A percentile compares a stretch with the other conserved stretches of the same genome.
Evolutionary conservation across 2,888 invertebrate genomes (phyloP).

Genomic region (Callinectes sapidus): DNA sequence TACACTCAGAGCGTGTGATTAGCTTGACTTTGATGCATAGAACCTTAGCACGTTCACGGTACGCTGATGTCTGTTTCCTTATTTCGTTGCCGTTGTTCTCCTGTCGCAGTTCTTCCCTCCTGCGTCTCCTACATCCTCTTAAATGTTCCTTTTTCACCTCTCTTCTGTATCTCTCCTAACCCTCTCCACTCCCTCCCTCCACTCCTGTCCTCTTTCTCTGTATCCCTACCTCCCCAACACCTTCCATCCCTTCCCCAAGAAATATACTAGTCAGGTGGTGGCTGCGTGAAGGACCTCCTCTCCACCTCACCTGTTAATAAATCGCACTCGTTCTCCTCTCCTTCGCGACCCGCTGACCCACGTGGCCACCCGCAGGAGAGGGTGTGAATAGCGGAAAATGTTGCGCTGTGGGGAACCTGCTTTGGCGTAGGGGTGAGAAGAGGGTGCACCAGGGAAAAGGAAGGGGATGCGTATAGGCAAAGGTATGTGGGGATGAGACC

Average conservation of each 20-base stretch:
- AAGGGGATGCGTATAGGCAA: not conserved
- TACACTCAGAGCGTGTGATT: constrained; percentile 26
- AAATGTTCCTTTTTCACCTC: not conserved
- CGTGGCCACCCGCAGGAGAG: not conserved
- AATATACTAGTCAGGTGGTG: constrained; percentile 36
- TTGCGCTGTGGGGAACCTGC: constrained; percentile 7
- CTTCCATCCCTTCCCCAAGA: constrained; percentile 16
- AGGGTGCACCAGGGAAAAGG: not conserved
- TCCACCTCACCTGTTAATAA: constrained; percentile 23
- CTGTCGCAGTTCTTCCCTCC: not conserved
- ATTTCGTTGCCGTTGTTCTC: constrained; percentile 11
- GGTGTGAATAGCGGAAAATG: constrained; percentile 36
- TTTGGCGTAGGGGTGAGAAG: not conserved
- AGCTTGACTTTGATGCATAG: constrained; percentile 7
- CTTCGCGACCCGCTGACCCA: constrained; percentile 16
- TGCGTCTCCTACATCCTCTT: constrained; percentile 20
- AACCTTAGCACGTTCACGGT: constrained; percentile 12
- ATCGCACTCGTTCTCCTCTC: constrained; percentile 4
- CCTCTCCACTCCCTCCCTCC: not conserved
- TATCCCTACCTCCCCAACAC: not conserved
- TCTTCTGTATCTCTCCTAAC: not conserved
- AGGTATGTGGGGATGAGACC: not conserved
- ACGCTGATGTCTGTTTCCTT: not conserved
- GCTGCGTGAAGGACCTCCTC: not conserved
- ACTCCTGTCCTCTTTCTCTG: not conserved